A percentile compares a stretch with the other conserved stretches of the same genome.
These are phyloP conservation scores for Porites rus DNA, from an alignment of 92 coral and sea anemone genomes.

Conservation along the genomic window DNA sequence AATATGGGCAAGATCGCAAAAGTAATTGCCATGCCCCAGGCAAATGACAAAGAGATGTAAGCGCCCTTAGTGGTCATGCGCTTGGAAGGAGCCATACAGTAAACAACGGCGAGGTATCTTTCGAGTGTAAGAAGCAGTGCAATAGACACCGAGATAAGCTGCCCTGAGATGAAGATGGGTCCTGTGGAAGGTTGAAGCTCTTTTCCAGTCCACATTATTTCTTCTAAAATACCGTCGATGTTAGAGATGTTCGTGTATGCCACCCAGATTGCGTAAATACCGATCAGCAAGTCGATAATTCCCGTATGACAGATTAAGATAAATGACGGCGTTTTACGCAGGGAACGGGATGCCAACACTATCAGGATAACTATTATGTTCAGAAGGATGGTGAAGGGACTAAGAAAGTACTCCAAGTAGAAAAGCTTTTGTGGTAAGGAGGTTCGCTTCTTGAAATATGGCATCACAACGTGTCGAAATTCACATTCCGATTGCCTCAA, in stretches of 20 bases:
- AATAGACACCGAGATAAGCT: constrained; percentile 71
- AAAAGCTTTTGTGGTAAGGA: constrained; percentile 75
- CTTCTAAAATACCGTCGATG: constrained; percentile 68
- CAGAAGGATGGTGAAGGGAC: constrained; percentile 73
- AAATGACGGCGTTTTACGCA: constrained; percentile 73
- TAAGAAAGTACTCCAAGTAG: constrained; percentile 67
- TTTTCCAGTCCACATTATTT: constrained; percentile 82
- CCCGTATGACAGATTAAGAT: constrained; percentile 70
- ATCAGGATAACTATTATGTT: constrained; percentile 55
- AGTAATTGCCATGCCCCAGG: constrained; percentile 60
- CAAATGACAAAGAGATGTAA: constrained; percentile 55
- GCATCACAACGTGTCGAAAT: constrained; percentile 84
- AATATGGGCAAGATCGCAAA: constrained; percentile 76
- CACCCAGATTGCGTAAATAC: constrained; percentile 73
- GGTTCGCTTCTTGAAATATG: constrained; percentile 49
- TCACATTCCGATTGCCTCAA: constrained; percentile 78
- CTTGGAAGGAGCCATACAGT: constrained; percentile 66
- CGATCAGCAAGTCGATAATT: constrained; percentile 60
- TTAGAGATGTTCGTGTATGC: constrained; percentile 68
- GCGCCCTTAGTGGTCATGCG: constrained; percentile 61
- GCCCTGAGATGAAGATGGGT: constrained; percentile 82
- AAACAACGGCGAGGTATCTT: constrained; percentile 72
- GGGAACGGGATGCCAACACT: constrained; percentile 50
- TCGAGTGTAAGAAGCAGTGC: constrained; percentile 71
- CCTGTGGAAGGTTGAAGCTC: constrained; percentile 82